Percentiles rank a stretch among this genome's conserved stretches.
Evolutionary conservation across 2,888 invertebrate genomes (phyloP).

Genomic region (Meloe dianella): DNA sequence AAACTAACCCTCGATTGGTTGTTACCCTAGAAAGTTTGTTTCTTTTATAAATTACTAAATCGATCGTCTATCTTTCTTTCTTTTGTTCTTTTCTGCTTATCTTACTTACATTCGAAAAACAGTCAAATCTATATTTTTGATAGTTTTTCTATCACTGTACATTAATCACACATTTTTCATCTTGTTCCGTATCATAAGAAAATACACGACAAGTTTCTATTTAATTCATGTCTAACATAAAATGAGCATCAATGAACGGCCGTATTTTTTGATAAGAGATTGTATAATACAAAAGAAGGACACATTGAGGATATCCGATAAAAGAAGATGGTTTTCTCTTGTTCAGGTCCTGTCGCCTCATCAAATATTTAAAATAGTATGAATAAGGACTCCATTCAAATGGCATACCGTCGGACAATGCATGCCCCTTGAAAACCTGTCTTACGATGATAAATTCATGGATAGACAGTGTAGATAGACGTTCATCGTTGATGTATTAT

Average conservation of each 20-base stretch:
- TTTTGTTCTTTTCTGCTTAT: too few relatives aligned
- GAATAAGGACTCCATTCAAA: slow-evolving; percentile 31
- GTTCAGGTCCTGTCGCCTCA: slow-evolving; percentile 26
- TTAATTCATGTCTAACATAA: neutral
- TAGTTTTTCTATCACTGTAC: neutral
- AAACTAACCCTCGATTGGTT: slow-evolving; percentile 41
- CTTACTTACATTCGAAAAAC: neutral
- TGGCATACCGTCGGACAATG: slow-evolving; percentile 33
- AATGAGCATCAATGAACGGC: neutral
- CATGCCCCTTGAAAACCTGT: slow-evolving; percentile 35
- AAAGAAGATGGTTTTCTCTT: slow-evolving; percentile 24
- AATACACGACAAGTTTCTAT: neutral
- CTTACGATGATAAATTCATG: slow-evolving; percentile 38
- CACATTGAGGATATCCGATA: slow-evolving; percentile 14
- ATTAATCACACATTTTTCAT: neutral
- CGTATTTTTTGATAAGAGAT: neutral
- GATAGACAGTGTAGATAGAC: slow-evolving; percentile 34
- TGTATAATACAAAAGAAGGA: neutral
- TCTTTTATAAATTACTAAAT: slow-evolving; percentile 29
- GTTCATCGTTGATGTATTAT: slow-evolving; percentile 37
- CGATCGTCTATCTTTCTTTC: slow-evolving; percentile 22
- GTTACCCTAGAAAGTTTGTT: slow-evolving; percentile 37
- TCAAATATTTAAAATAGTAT: slow-evolving; percentile 36
- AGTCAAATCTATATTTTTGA: neutral
- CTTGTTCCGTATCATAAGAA: neutral